Evolutionary conservation across 2,888 invertebrate species (phyloP), one percentile per base, ranked within the genome.

Genomic region (Parnassius mnemosyne): DNA sequence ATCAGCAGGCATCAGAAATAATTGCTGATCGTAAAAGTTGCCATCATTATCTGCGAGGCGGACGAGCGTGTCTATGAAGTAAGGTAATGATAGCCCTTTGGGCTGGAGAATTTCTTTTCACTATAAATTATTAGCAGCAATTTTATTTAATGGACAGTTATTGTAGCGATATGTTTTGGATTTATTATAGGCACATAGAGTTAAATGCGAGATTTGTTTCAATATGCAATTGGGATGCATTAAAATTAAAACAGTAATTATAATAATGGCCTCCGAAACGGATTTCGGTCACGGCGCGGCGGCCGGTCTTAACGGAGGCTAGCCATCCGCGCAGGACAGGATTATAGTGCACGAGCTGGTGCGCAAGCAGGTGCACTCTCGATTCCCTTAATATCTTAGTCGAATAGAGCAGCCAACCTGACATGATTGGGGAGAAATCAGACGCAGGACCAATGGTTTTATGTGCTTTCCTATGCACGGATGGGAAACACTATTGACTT

Each of bases 1-100:
- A 63, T 63, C 59, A 63, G 59, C 55, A 55, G 59, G 55, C 52
- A 63, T 52, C 41, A 63, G 63, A 59, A 59, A 63, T 63, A 63
- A 63, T 59, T 63, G 59, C 63, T 63, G 55, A 63, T 63, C 63
- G 52, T 63, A 63, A 63, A 63, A 59, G 63, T 55, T 50, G 51
- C 55, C 51, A 59, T 63, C 63, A 63, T 63, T 63, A 63, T 57
- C 52, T 42, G 55, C 51, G 42, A 58, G 59, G 42, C 55, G 58
- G 55, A 55, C 54, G 61, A 53, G 53, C 62, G 42, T 53, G 59
- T 43, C 61, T 57, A 57, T 42, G 52, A 52, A 42, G 43, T 57
- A 54, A 61, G 51, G 13, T 61, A 56, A 61, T 61, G 52, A 59
- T 63, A 55, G 55, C 25, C 63, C 59, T 51, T 59, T 55, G 59